Base-by-base conservation (phyloP, 2,113 vertebrate species). In the Neoarius graeffei region DNA sequence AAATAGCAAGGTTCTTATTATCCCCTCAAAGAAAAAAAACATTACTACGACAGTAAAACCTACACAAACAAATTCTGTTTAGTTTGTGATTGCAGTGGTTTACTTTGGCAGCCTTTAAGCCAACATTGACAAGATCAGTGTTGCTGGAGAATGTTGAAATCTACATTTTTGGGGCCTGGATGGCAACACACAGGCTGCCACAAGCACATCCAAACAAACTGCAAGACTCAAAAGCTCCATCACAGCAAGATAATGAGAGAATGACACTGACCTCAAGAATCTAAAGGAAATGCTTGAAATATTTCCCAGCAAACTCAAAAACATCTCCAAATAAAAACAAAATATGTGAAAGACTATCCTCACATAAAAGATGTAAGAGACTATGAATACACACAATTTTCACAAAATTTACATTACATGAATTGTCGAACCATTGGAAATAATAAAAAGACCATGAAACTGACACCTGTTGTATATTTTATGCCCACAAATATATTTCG, bases 121-220 rank as follows among this genome's bases (percentile, higher is more conserved):
- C 84, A 74, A 59, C 54, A 15, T 7, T 23, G 69, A 56, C 74
- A 83, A 52, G 23, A 52, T 81, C 56, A 85, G 59, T 85, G 87
- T 66, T 54, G 59, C 23, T 80, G 62, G 54, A 35, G 77, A 89
- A 85, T 85, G 86, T 86, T 27, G 74, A 89, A 81, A 89, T 87
- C 81, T 76, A 82, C 67, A 79, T 67, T 85, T 85, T 89, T 89
- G 76, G 77, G 69, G 19, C 20, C 85, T 80, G 85, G 67, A 69
- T 83, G 57, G 73, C 64, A 85, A 81, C 83, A 86, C 80, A 87
- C 80, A 74, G 84, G 66, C 84, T 57, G 35, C 80, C 81, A 86
- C 86, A 91, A 62, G 77, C 84, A 76, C 82, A 89, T 88, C 84
- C 86, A 91, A 91, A 89, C 86, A 91, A 91, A 88, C 86, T 57